Evolutionary conservation across 1,140 invertebrate genomes (phyloP), one percentile per base, ranked within the genome.

Genomic region (Callitettix versicolor): DNA sequence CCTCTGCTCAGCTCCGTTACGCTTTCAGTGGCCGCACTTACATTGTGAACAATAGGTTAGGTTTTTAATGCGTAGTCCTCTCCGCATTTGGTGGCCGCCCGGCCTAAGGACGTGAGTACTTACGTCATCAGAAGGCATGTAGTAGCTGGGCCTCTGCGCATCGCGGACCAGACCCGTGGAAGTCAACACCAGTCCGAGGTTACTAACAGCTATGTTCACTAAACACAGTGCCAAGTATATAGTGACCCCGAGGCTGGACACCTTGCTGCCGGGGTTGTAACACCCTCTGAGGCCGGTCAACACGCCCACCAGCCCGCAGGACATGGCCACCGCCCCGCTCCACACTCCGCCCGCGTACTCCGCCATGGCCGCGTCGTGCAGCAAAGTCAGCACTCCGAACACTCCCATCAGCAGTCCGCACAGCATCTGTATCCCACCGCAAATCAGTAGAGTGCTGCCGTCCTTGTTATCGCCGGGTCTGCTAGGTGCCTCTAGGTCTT

Each of bases 321-420:
- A 68, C 21, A 77, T 72, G 12, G 77, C 75, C 30, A 77, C 65
- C 51, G 76, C 73, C 11, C 79, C 79, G 43, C 77, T 73, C 79
- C 78, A 81, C 52, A 81, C 68, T 0, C 78, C 79, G 0, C 73
- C 76, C 1, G 77, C 78, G 36, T 77, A 76, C 58, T 74, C 62
- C n/a, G 75, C 69, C 63, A 81, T 66, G 36, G 74, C 73, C 4
- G 76, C 71, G 17, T 73, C 74, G 64, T 79, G 75, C 47, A 76
- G 69, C 47, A 80, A 72, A 4, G 74, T 74, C 48, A 78, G 58
- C 17, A 76, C 74, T 3, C 78, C 78, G 38, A 76, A 73, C 14
- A 74, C 71, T 53, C 75, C 68, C 73, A 81, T 73, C 60, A 76
- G 57, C 26, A 76, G 69, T 11, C 79, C 79, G 49, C 78, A 69